These are phyloP conservation scores for Margarornis squamiger DNA, from an alignment of 2,797 vertebrate genomes.

Conservation along the genomic window DNA sequence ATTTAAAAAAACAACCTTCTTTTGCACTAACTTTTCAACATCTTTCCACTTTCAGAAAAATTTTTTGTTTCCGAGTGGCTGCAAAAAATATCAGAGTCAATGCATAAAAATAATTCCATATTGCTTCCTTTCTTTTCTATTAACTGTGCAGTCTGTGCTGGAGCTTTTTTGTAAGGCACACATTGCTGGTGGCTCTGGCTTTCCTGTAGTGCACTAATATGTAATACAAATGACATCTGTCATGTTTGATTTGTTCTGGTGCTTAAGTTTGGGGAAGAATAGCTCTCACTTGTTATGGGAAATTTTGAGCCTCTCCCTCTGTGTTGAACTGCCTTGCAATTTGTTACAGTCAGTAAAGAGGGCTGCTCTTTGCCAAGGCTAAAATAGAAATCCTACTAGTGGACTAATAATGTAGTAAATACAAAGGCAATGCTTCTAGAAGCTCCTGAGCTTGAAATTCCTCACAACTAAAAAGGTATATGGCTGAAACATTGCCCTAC, in stretches of 20 bases:
- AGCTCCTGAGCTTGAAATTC: not conserved
- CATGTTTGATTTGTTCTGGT: constrained; percentile 36
- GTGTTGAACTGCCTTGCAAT: not conserved
- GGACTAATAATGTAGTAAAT: not conserved
- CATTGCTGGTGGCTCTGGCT: not conserved
- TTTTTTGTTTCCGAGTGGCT: not conserved
- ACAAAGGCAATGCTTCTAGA: not conserved
- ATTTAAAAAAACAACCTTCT: not conserved
- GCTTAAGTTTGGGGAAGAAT: not conserved
- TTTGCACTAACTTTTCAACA: not conserved
- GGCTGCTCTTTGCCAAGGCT: not conserved
- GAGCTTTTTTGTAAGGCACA: not conserved
- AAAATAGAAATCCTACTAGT: not conserved
- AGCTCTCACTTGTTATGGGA: not conserved
- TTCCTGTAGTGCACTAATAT: not conserved
- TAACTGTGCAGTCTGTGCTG: not conserved
- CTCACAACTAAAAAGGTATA: not conserved
- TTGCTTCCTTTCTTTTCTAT: not conserved
- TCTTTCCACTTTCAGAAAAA: not conserved
- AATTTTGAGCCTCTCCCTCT: not conserved
- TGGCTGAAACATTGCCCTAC: not conserved
- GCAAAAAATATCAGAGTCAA: not conserved
- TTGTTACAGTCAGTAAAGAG: not conserved
- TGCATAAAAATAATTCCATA: not conserved
- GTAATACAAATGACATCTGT: constrained; percentile 30